phyloP scores from a whole-genome alignment of 2,797 vertebrate genomes.

The Squalus acanthias region DNA sequence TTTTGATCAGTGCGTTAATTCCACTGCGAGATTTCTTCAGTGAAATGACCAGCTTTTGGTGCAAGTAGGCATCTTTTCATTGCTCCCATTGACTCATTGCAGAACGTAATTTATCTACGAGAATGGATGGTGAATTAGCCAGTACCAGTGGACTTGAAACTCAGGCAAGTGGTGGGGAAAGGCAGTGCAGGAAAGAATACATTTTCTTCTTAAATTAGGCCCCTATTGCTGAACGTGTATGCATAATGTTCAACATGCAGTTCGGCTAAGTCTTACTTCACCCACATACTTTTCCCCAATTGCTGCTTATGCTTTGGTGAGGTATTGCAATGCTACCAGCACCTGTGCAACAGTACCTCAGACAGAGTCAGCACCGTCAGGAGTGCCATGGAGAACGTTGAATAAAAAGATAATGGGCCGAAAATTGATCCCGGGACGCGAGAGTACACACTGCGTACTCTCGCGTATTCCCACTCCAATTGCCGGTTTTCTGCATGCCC shows the following conservation, averaged over 20 bases:
- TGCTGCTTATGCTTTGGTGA: background rate
- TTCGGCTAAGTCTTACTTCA: background rate
- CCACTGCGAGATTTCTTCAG: too few species aligned
- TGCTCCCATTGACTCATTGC: background rate
- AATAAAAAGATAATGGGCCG: too few species aligned
- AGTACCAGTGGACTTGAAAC: background rate
- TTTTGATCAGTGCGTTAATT: too few species aligned
- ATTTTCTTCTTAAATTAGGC: background rate
- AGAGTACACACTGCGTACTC: too few species aligned
- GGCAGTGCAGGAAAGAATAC: background rate
- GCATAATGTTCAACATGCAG: background rate
- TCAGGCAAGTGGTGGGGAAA: background rate
- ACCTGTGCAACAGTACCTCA: background rate
- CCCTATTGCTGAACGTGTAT: background rate
- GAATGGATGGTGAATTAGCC: background rate
- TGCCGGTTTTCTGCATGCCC: too few species aligned
- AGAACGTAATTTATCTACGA: background rate
- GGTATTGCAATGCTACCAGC: too few species aligned
- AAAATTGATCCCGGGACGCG: too few species aligned
- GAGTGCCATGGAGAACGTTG: background rate
- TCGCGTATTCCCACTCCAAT: too few species aligned
- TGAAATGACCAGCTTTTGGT: too few species aligned
- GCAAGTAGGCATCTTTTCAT: background rate
- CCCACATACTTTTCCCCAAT: background rate
- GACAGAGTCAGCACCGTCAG: background rate